A percentile compares a stretch with the other conserved stretches of the same genome.
These are phyloP conservation scores for Spondyliosoma cantharus DNA, from an alignment of 2,797 vertebrate genomes.

Conservation along the genomic window DNA sequence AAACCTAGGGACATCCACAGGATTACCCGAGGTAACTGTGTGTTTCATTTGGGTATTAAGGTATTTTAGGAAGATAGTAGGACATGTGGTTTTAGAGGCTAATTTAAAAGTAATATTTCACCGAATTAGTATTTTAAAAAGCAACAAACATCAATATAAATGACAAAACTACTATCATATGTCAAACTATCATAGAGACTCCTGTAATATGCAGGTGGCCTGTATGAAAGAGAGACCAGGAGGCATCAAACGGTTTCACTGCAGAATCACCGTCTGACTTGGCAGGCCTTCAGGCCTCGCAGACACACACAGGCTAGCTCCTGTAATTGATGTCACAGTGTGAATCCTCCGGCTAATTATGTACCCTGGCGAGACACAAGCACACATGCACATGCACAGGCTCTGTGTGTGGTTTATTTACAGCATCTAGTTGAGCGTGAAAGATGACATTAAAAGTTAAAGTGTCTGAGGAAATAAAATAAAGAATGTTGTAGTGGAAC, in stretches of 20 bases:
- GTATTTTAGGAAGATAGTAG: too few relatives aligned
- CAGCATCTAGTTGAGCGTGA: slow-evolving; percentile 59
- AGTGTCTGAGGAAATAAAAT: not conserved
- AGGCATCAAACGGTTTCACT: slow-evolving; percentile 23
- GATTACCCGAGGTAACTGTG: too few relatives aligned
- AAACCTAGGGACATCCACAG: too few relatives aligned
- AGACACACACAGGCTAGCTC: slow-evolving; percentile 68
- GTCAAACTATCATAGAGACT: too few relatives aligned
- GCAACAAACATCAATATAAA: too few relatives aligned
- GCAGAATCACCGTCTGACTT: slow-evolving; percentile 42
- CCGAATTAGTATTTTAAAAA: too few relatives aligned
- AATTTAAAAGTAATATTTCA: too few relatives aligned
- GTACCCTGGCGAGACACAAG: slow-evolving; percentile 51
- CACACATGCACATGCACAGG: slow-evolving; percentile 59
- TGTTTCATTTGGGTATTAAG: too few relatives aligned
- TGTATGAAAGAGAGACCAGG: slow-evolving; percentile 16
- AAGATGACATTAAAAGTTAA: slow-evolving; percentile 60
- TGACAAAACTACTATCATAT: too few relatives aligned
- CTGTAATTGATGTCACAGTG: slow-evolving; percentile 49
- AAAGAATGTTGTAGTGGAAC: not conserved
- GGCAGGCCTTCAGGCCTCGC: slow-evolving; percentile 59
- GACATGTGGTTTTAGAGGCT: too few relatives aligned
- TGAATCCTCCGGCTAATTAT: slow-evolving; percentile 43
- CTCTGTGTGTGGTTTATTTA: slow-evolving; percentile 50
- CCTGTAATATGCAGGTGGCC: not conserved